Conservation (phyloP, 1,140 invertebrate genomes). For the Dermatophagoides farinae region DNA sequence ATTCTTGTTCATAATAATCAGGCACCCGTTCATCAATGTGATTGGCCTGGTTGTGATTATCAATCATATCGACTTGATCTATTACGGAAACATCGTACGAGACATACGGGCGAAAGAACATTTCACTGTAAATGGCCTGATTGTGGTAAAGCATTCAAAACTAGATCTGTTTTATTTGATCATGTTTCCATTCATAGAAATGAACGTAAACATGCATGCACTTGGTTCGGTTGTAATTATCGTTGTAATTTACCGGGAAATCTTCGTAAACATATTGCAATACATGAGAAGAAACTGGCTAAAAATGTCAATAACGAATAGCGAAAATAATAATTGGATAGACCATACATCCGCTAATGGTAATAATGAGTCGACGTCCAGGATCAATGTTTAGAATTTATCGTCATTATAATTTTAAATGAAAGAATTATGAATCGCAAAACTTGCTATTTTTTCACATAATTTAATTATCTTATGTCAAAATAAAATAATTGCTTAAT, state of each 20-base stretch:
- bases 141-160: constrained; percentile 9
- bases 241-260: constrained; percentile 3
- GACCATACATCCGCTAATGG: too few relatives aligned
- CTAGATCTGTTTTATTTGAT: not conserved
- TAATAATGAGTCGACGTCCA: too few relatives aligned
- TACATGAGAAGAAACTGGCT: constrained; percentile 5
- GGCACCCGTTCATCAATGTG: not conserved
- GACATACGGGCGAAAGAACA: not conserved
- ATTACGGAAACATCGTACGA: not conserved
- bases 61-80: not conserved
- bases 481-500: too few relatives aligned
- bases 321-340: too few relatives aligned
- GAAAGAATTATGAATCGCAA: too few relatives aligned
- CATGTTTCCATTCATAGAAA: not conserved
- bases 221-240: constrained; percentile 10
- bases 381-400: too few relatives aligned
- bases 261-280: constrained; percentile 2
- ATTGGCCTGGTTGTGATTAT: constrained; percentile 11
- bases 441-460: too few relatives aligned
- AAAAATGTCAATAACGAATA: too few relatives aligned
- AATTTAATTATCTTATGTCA: too few relatives aligned
- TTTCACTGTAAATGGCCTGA: constrained; percentile 3
- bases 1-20: constrained; percentile 1
- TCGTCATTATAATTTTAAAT: too few relatives aligned
- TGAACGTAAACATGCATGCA: constrained; percentile 1